Evolutionary conservation across 2,888 invertebrate species (phyloP).

Genomic region (Idaea aversata): DNA sequence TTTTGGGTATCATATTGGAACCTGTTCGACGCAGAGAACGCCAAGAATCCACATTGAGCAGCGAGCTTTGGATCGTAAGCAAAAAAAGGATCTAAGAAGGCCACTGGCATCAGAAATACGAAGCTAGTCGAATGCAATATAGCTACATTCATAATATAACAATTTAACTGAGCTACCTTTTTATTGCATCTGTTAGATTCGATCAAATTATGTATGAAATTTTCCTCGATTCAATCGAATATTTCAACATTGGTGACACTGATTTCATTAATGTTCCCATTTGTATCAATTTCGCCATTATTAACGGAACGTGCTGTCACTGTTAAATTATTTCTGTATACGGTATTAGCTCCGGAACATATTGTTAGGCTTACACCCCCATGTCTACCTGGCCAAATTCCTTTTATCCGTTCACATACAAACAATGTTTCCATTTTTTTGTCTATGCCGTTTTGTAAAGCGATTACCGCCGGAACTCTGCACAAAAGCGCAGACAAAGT

Average conservation of each 20-base stretch:
- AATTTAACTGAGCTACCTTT: conserved; percentile 11
- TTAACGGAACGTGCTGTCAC: conserved; percentile 53
- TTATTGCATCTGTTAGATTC: conserved; percentile 17
- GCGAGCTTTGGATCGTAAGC: conserved; percentile 55
- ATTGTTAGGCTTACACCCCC: conserved; percentile 60
- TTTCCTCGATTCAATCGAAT: conserved; percentile 29
- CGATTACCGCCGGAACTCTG: conserved; percentile 72
- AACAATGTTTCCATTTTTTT: conserved; percentile 62
- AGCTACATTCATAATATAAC: conserved; percentile 39
- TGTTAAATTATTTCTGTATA: conserved; percentile 53
- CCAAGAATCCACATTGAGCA: conserved; percentile 65
- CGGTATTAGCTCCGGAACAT: conserved; percentile 43
- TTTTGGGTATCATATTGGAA: conserved; percentile 67
- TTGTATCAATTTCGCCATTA: conserved; percentile 52
- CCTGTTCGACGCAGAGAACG: conserved; percentile 70
- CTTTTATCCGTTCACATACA: conserved; percentile 54
- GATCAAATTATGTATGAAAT: conserved; percentile 27
- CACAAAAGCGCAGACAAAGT: conserved; percentile 69
- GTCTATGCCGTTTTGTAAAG: conserved; percentile 54
- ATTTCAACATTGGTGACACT: conserved; percentile 39
- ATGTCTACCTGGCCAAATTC: conserved; percentile 64
- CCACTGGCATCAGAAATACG: conserved; percentile 54
- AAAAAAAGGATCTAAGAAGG: conserved; percentile 62
- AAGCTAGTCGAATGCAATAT: conserved; percentile 32
- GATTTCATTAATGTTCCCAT: conserved; percentile 49